A percentile compares a stretch with the other conserved stretches of the same genome.
Evolutionary conservation across 2,888 invertebrate species (phyloP).

Genomic region (Stictocephala bisonia): DNA sequence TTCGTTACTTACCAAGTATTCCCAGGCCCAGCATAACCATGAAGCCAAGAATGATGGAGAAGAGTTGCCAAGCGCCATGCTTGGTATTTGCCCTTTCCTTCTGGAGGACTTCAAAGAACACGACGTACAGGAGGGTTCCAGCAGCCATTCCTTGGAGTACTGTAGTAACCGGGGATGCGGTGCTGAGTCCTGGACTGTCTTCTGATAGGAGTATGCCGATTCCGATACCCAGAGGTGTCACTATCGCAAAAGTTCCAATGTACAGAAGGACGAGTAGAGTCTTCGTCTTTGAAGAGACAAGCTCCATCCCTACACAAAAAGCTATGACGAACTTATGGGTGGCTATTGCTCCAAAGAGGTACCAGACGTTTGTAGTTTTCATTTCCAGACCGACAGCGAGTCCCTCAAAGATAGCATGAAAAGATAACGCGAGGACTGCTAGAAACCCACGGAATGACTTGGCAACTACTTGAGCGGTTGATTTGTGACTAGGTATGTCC

Average conservation of each 20-base stretch:
- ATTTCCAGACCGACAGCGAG: slow-evolving; percentile 83
- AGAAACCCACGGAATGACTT: slow-evolving; percentile 68
- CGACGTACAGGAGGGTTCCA: slow-evolving; percentile 83
- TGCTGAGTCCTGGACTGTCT: slow-evolving; percentile 62
- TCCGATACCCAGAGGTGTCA: slow-evolving; percentile 76
- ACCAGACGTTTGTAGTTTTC: slow-evolving; percentile 72
- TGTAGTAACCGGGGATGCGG: slow-evolving; percentile 66
- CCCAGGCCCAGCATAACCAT: slow-evolving; percentile 68
- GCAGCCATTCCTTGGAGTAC: slow-evolving; percentile 79
- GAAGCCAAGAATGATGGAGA: slow-evolving; percentile 70
- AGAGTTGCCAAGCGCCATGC: slow-evolving; percentile 69
- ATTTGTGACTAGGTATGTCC: slow-evolving; percentile 28
- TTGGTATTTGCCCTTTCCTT: slow-evolving; percentile 73
- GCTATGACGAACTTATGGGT: slow-evolving; percentile 76
- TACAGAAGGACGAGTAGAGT: slow-evolving; percentile 67
- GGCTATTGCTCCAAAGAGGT: slow-evolving; percentile 73
- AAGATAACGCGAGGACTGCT: slow-evolving; percentile 74
- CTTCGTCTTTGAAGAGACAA: slow-evolving; percentile 69
- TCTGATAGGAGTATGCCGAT: slow-evolving; percentile 70
- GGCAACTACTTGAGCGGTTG: slow-evolving; percentile 52
- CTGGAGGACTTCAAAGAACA: slow-evolving; percentile 84
- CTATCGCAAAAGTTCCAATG: slow-evolving; percentile 73
- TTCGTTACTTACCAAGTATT: slow-evolving; percentile 59
- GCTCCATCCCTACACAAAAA: slow-evolving; percentile 75
- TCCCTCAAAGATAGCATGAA: slow-evolving; percentile 78